These are phyloP conservation scores for Rhynchopsitta pachyrhyncha DNA, from an alignment of 2,113 vertebrate species.

Conservation along the genomic window DNA sequence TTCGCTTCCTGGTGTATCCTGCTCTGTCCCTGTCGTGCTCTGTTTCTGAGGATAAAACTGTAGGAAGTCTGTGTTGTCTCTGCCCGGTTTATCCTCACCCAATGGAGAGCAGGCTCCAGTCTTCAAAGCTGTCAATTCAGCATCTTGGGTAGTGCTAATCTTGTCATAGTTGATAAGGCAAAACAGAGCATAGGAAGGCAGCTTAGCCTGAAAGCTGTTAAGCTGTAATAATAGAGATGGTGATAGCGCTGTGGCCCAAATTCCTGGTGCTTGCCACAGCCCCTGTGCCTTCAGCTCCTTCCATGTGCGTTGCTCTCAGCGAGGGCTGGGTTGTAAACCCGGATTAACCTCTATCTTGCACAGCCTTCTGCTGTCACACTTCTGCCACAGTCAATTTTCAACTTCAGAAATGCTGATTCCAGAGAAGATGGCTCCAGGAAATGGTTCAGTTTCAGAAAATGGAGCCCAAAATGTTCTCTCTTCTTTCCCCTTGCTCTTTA, in stretches of 20 bases:
- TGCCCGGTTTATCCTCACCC: not conserved
- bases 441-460: not conserved
- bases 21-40: not conserved
- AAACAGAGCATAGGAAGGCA: not conserved
- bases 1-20: accelerated
- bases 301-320: accelerated
- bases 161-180: not conserved
- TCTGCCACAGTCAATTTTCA: not conserved
- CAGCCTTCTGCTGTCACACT: not conserved
- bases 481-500: too few relatives aligned
- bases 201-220: not conserved
- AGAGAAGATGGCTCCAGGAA: not conserved
- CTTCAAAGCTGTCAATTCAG: not conserved
- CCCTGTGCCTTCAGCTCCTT: not conserved
- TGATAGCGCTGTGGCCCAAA: not conserved
- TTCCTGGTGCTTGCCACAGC: not conserved
- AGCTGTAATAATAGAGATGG: not conserved
- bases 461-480: not conserved
- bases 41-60: accelerated
- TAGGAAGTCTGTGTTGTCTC: not conserved
- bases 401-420: not conserved
- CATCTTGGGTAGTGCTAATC: not conserved
- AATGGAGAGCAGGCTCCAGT: not conserved
- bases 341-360: not conserved
- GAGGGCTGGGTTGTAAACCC: not conserved